Base-by-base conservation (phyloP, 2,113 vertebrate genomes). In the Melanostigma gelatinosum region DNA sequence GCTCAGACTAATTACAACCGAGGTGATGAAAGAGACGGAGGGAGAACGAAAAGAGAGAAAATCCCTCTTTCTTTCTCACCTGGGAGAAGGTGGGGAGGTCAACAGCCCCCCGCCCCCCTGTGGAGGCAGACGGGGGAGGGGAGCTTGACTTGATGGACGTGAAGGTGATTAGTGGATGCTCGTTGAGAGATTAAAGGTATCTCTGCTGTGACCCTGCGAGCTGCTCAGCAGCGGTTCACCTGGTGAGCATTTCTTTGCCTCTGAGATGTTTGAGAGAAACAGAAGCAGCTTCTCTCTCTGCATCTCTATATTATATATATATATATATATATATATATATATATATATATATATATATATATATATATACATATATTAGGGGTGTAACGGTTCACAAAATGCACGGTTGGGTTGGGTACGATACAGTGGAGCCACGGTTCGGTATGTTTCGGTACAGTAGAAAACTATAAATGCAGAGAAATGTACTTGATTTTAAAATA, bases 1-100 rank as follows among this genome's bases (percentile, higher is more conserved):
- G 87, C 84, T 72, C 13, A 9, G 38, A 86, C 92, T 94, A 95
- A 95, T 95, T 95, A 94, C 90, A 83, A 72, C 57, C 77, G 10
- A 73, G 75, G 81, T 91, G 88, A 92, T 92, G 90, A 94, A 89
- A 92, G 88, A 85, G 66, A 80, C 54, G 34, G 46, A 75, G 61
- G 38, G 72, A 74, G 77, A 72, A 24, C 9, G 71, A 68, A 74
- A 70, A 52, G 57, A 70, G 87, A 85, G 80, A 87, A 90, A 93
- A 92, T 88, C 87, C 86, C 70, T 77, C 65, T 24, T 6, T 71
- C 83, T 81, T 85, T 73, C 72, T 88, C 83, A 85, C 79, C 84
- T 80, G 72, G 38, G 54, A 90, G 62, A 61, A 83, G 74, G 74
- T 67, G 70, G 20, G 67, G 68, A 77, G 90, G 89, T 91, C 85